Base-by-base conservation (phyloP, 2,113 vertebrate genomes). In the Riparia riparia region DNA sequence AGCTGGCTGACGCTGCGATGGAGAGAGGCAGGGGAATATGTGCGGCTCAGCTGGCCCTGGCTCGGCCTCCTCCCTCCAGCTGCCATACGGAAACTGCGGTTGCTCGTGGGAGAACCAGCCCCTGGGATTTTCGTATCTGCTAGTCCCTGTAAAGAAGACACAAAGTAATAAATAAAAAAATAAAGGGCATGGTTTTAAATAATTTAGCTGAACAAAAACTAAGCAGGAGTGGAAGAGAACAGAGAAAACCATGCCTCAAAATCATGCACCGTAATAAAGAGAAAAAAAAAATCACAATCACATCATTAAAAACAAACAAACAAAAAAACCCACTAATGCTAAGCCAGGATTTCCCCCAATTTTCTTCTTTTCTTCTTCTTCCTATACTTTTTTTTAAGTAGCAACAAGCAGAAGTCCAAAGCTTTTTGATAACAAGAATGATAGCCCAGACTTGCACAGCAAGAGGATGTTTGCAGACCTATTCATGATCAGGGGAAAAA, bases 1-100 rank as follows among this genome's bases (percentile, higher is more conserved):
- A 99, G 98, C 93, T 99, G 99, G 93, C 99, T 99, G 95, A 99
- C 97, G 4, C 99, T 99, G 70, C 98, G 98, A 37, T 98, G 99
- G 41, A 99, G 97, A 41, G 98, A 98, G 65, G 97, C 97, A 70
- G 98, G 98, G 78, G 99, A 98, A 28, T 95, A 99, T 12, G 97
- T 89, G 18, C 82, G 98, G 24, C 91, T 97, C 22, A 98, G 93
- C 71, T 98, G 99, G 70, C 97, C 95, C 89, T 98, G 99, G 29
- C 98, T 98, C 25, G 98, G 98, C 84, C 98, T 95, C 6, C 97
- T 96, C 7, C 98, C 87, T 14, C 98, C 97, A 1, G 98, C 97
- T 22, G 97, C 64, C 2, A 98, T 97, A n/a, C 70, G 92, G 80
- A 89, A 92, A 26, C 97, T 97, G 25, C 61, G 93, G 22, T 97